Base-by-base conservation (phyloP, 1,140 invertebrate genomes). In the Pemphigus obesinymphae region DNA sequence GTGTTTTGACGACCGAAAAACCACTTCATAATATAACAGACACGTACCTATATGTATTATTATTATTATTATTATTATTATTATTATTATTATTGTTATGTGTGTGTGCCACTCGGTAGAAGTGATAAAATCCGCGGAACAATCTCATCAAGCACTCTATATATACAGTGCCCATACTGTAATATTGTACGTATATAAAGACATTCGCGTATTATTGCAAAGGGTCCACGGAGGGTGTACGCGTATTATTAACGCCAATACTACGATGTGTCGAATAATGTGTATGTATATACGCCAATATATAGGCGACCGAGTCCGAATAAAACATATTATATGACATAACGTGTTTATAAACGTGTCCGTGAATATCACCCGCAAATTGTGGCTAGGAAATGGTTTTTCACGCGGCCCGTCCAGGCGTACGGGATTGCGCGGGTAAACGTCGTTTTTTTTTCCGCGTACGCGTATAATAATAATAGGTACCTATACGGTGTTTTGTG, bases 101-200 rank as follows among this genome's bases (percentile, higher is more conserved):
- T 72, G 55, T 61, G 58, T 63, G 20, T 48, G 70, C 26, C 45
- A 73, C 70, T 73, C 45, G 70, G 15, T 29, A 73, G 29, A 50
- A 73, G 70, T 50, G 70, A 73, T 50, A 31, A 73, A 73, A 73
- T 73, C 70, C 70, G 70, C 70, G 70, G 70, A 73, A 73, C 45
- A 48, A 73, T 73, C 70, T 73, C 70, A 50, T 73, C 70, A 73
- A 73, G 23, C 20, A 73, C 45, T 31, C 31, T 37, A 48, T 45
- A n/a, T 31, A n/a, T n/a, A 48, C 23, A 45, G 4, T 29, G 26
- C 17, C 10, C 7, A 1, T 13, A 15, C 53, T 53, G 20, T 58
- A 11, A 58, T 55, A 23, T 55, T 66, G 31, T n/a, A 20, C 20
- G 45, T 48, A 10, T 66, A 31, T 66, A 10, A 3, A 68, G 8